phyloP scores from a whole-genome alignment of 2,113 vertebrate genomes.

The Hippocampus guttulatus region DNA sequence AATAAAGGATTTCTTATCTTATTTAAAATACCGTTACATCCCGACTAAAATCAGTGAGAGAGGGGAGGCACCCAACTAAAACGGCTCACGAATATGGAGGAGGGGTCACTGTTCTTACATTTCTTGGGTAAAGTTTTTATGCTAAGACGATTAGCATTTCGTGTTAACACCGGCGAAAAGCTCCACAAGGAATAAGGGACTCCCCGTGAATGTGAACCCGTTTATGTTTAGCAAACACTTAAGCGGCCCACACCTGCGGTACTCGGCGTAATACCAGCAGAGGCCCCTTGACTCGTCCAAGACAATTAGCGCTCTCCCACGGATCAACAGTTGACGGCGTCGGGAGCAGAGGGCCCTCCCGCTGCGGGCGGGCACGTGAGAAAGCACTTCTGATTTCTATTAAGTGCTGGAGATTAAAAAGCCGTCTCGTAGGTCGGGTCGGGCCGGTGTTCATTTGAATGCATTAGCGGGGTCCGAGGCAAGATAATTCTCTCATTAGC shows the following conservation, averaged over 20 bases:
- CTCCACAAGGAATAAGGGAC: conserved; percentile 60
- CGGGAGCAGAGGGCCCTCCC: conserved; percentile 51
- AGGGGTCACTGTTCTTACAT: too few species aligned
- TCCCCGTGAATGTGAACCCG: conserved; percentile 36
- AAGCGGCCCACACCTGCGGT: conserved; percentile 52
- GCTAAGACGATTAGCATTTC: background rate
- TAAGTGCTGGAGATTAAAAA: conserved; percentile 70
- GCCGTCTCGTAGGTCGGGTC: conserved; percentile 68
- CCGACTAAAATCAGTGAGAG: too few species aligned
- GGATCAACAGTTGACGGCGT: conserved; percentile 50
- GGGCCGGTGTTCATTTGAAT: conserved; percentile 68
- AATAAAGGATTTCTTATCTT: too few species aligned
- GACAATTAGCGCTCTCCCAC: conserved; percentile 56
- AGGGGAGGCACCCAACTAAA: too few species aligned
- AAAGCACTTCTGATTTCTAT: conserved; percentile 68
- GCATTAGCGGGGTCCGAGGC: conserved; percentile 65
- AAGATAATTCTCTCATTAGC: conserved; percentile 73
- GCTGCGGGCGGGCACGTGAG: conserved; percentile 41
- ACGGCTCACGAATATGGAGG: too few species aligned
- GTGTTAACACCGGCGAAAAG: background rate
- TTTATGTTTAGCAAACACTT: conserved; percentile 42
- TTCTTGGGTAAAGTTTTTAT: too few species aligned
- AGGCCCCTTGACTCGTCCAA: conserved; percentile 49
- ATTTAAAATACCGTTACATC: too few species aligned
- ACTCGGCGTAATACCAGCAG: conserved; percentile 46